Evolutionary conservation across 1,140 invertebrate genomes (phyloP).

Genomic region (Phenacoccus solenopsis): DNA sequence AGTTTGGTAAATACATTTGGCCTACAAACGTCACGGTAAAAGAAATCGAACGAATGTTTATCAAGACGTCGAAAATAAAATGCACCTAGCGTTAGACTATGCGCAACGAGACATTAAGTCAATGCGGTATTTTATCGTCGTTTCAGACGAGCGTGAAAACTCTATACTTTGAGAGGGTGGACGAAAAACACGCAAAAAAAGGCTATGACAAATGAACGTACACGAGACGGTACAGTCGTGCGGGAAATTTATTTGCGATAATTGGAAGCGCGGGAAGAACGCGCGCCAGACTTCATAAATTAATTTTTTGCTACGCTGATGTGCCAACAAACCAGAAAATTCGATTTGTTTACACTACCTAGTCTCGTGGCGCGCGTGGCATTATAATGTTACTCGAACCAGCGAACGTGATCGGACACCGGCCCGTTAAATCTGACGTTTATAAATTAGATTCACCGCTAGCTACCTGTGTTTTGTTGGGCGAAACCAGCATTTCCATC

Average conservation of each 20-base stretch:
- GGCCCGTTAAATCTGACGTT: neutral
- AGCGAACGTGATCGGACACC: neutral
- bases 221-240: neutral
- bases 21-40: neutral
- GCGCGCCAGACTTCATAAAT: neutral
- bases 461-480: too few species aligned
- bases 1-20: neutral
- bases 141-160: neutral
- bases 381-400: neutral
- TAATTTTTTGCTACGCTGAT: neutral
- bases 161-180: neutral
- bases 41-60: too few species aligned
- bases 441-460: too few species aligned
- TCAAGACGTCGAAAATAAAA: too few species aligned
- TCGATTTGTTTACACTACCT: neutral
- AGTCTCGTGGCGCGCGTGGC: neutral
- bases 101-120: neutral
- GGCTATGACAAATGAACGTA: neutral
- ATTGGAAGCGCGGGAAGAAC: too few species aligned
- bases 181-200: neutral
- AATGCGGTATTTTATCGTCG: neutral
- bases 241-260: neutral
- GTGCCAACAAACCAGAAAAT: neutral
- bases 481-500: too few species aligned
- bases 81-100: too few species aligned